Conservation (phyloP, 2,113 vertebrate genomes). For the Tychaedon coryphoeus region DNA sequence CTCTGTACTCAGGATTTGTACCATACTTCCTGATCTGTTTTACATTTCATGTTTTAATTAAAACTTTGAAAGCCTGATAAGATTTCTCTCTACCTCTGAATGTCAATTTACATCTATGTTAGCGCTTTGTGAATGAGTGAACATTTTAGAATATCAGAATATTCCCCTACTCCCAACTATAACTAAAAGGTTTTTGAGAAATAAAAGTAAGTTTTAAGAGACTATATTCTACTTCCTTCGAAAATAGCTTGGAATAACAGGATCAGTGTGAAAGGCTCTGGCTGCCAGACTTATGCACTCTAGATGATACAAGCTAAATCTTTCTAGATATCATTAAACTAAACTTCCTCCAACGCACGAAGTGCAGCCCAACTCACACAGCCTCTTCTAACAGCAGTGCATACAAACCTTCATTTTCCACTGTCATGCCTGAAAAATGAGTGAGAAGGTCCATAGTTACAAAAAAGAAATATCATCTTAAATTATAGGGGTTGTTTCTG, state of each 20-base stretch:
- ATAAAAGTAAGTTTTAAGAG: not conserved
- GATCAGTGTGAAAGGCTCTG: not conserved
- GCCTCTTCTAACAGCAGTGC: not conserved
- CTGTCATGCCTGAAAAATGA: not conserved
- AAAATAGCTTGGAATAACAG: not conserved
- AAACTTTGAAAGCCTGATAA: not conserved
- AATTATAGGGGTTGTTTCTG: not conserved
- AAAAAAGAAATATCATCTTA: not conserved
- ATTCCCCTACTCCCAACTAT: not conserved
- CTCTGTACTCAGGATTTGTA: not conserved
- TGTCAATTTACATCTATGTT: not conserved
- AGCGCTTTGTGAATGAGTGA: not conserved
- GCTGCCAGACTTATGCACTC: not conserved
- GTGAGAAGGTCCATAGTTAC: not conserved
- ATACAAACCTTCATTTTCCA: not conserved
- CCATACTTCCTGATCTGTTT: not conserved
- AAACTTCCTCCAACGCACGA: rapidly evolving
- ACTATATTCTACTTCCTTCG: not conserved
- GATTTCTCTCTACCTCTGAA: not conserved
- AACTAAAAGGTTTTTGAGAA: not conserved
- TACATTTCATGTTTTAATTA: not conserved
- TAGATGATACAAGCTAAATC: not conserved
- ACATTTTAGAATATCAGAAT: not conserved
- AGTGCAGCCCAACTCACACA: not conserved
- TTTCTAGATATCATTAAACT: not conserved